These are phyloP conservation scores for Erinaceus europaeus DNA, from an alignment of 2,113 vertebrate genomes.

Conservation along the genomic window DNA sequence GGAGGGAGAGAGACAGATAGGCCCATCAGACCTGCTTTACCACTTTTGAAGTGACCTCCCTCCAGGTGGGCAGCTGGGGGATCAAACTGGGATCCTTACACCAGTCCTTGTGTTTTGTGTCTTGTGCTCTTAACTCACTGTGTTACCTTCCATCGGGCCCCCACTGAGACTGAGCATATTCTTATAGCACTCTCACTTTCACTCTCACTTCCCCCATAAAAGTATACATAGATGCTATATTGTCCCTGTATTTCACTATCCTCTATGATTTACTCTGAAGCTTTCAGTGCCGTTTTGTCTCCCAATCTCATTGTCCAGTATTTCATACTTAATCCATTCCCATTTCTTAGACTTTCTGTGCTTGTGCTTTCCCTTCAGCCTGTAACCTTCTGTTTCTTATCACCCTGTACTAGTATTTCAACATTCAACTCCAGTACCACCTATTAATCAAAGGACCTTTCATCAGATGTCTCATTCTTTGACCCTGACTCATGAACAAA, in stretches of 20 bases:
- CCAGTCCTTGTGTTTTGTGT: no score
- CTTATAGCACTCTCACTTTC: no score
- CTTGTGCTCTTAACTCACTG: no score
- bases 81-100: no score
- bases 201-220: not conserved
- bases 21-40: no score
- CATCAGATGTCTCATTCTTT: not conserved
- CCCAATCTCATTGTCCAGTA: not conserved
- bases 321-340: not conserved
- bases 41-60: no score
- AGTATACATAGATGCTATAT: not conserved
- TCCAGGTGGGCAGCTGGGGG: no score
- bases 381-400: not conserved
- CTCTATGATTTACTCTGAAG: not conserved
- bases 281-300: not conserved
- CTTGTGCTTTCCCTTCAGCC: not conserved
- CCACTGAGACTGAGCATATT: no score
- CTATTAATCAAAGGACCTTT: not conserved
- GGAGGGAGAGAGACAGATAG: no score
- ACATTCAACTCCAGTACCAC: not conserved
- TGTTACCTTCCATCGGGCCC: no score
- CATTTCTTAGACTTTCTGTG: not conserved
- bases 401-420: constrained; percentile 17
- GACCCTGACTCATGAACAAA: not conserved
- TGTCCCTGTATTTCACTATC: not conserved